Base-by-base conservation (phyloP, 2,888 invertebrate genomes). In the Torymus aiolomorphi region DNA sequence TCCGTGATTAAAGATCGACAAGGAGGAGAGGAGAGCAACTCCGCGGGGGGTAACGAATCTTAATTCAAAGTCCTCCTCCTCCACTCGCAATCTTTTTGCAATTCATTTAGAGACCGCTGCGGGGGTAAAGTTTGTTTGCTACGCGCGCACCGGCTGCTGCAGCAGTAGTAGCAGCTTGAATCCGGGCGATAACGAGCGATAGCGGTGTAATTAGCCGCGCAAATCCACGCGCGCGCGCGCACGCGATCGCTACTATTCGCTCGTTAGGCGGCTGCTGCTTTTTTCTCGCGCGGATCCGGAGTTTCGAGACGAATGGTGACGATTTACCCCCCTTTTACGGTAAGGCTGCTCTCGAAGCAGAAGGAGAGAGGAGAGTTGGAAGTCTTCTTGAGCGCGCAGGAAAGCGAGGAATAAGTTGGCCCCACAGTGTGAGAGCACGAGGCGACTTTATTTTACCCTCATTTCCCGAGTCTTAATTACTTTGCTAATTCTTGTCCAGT, bases 401-500 rank as follows among this genome's bases (percentile, higher is more conserved):
- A 51, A 77, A 56, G 84, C 57, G 59, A 1, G 16, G 83, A 85
- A 86, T 86, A 87, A 88, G 86, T 88, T 87, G 84, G 42, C 42
- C 42, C 8, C 82, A 83, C 31, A 83, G 85, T 86, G 86, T 87
- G 87, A 87, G 42, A 42, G 8, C 42, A 86, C 86, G 84, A 81
- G 81, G 24, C 16, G 84, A 84, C 82, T 85, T 87, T 88, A 87
- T 87, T 88, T 88, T 86, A 85, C 87, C 86, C 86, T 63, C 86
- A 86, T 88, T 88, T 88, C 86, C 86, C 85, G 86, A 85, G 86
- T 88, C 87, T 88, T 89, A 88, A 89, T 89, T 89, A 89, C 88
- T 88, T 88, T 85, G 86, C 86, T 88, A 87, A 89, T 89, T 88
- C 87, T 86, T 86, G 88, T 87, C 86, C 85, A 84, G 86, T 83